Percentiles rank a stretch among this genome's conserved stretches.
Evolutionary conservation across 2,113 vertebrate genomes (phyloP).

Genomic region (Percopsis transmontana): DNA sequence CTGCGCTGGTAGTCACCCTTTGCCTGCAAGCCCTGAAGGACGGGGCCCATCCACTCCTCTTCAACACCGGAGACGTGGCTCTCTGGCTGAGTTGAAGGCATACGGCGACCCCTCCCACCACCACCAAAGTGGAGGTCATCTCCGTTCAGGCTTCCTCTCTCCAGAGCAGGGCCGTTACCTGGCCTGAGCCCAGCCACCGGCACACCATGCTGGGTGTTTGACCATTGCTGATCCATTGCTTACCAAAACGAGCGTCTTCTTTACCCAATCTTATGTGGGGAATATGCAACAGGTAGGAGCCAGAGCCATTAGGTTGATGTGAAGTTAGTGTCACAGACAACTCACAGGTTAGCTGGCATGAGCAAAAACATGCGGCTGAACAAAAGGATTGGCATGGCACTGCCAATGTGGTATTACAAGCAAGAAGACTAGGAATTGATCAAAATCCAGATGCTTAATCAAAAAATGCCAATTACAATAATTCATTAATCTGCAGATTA

Average conservation of each 20-base stretch:
- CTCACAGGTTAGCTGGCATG: slow-evolving; percentile 20
- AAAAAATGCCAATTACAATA: not conserved
- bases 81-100: slow-evolving; percentile 62
- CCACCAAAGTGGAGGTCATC: slow-evolving; percentile 51
- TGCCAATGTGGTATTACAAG: slow-evolving; percentile 20
- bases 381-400: not conserved
- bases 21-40: slow-evolving; percentile 25
- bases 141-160: slow-evolving; percentile 56
- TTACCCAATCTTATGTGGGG: slow-evolving; percentile 51
- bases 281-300: slow-evolving; percentile 49
- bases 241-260: slow-evolving; percentile 21
- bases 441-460: slow-evolving; percentile 1
- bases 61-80: slow-evolving; percentile 57
- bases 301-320: slow-evolving; percentile 35
- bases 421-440: slow-evolving; percentile 15
- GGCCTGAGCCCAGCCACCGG: slow-evolving; percentile 14
- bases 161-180: slow-evolving; percentile 34
- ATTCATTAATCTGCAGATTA: not conserved
- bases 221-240: slow-evolving; percentile 59
- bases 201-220: slow-evolving; percentile 24
- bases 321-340: slow-evolving; percentile 16
- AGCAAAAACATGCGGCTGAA: not conserved
- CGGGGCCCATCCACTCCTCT: slow-evolving; percentile 45
- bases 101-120: slow-evolving; percentile 36
- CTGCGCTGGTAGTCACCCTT: slow-evolving; percentile 49